These are phyloP conservation scores for Noctuana brunneofusca DNA, from an alignment of 2,888 invertebrate genomes.

Conservation along the genomic window DNA sequence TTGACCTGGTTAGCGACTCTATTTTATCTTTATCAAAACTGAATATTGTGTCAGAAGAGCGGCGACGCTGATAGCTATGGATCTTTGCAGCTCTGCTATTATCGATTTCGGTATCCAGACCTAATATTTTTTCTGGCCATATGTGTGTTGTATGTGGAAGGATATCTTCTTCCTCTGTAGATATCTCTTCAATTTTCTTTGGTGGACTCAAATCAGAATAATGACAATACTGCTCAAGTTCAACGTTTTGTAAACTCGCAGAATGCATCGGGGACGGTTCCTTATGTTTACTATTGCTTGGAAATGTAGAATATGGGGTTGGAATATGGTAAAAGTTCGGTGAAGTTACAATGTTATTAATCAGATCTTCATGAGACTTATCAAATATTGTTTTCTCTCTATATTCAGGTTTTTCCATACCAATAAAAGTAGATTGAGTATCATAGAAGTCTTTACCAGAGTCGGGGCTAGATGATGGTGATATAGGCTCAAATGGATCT, in stretches of 20 bases:
- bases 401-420: slow-evolving; percentile 73
- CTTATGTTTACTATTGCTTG: slow-evolving; percentile 82
- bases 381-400: slow-evolving; percentile 79
- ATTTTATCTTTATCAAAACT: slow-evolving; percentile 90
- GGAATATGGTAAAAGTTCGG: slow-evolving; percentile 81
- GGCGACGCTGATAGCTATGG: slow-evolving; percentile 82
- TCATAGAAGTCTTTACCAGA: slow-evolving; percentile 85
- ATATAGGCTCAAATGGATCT: slow-evolving; percentile 74
- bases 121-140: slow-evolving; percentile 82
- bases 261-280: slow-evolving; percentile 85
- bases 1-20: slow-evolving; percentile 85
- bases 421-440: slow-evolving; percentile 73
- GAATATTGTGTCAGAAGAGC: slow-evolving; percentile 88
- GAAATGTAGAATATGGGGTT: slow-evolving; percentile 85
- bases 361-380: slow-evolving; percentile 84
- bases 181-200: slow-evolving; percentile 72
- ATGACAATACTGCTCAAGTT: slow-evolving; percentile 84
- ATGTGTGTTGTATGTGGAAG: slow-evolving; percentile 76
- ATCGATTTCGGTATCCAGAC: slow-evolving; percentile 78
- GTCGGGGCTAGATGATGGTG: slow-evolving; percentile 87
- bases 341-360: slow-evolving; percentile 77
- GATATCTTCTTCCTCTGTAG: slow-evolving; percentile 80
- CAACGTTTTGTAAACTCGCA: slow-evolving; percentile 87
- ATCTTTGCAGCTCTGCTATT: slow-evolving; percentile 71
- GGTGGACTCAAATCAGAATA: slow-evolving; percentile 65